phyloP scores from a whole-genome alignment of 2,797 vertebrate species.

The Ctenopoma kingsleyae region DNA sequence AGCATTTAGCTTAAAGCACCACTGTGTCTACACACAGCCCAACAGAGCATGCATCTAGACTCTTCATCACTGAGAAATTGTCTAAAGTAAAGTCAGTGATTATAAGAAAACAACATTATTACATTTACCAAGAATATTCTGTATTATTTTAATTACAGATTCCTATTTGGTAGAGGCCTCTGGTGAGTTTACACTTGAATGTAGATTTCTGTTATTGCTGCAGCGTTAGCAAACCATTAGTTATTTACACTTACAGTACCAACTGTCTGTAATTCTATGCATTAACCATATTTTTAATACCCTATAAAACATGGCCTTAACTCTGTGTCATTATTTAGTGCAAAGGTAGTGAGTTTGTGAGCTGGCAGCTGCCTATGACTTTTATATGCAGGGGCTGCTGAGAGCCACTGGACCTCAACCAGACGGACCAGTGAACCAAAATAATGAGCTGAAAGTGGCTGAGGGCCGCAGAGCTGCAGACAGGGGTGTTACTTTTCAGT shows the following conservation, averaged over 20 bases:
- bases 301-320: background rate
- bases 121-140: too few relatives aligned
- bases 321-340: slow-evolving; percentile 9
- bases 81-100: too few relatives aligned
- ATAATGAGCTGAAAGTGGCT: slow-evolving; percentile 70
- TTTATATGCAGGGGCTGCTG: slow-evolving; percentile 47
- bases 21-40: too few relatives aligned
- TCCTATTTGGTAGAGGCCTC: background rate
- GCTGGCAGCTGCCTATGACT: slow-evolving; percentile 51
- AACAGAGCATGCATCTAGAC: too few relatives aligned
- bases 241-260: background rate
- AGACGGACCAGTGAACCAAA: slow-evolving; percentile 74
- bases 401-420: slow-evolving; percentile 63
- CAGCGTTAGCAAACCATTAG: background rate
- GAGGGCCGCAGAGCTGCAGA: slow-evolving; percentile 56
- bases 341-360: slow-evolving; percentile 43
- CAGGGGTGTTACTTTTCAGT: slow-evolving; percentile 32
- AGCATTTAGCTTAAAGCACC: too few relatives aligned
- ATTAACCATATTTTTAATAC: background rate
- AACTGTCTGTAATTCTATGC: background rate
- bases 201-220: background rate
- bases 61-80: too few relatives aligned
- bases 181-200: background rate
- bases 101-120: too few relatives aligned
- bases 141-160: background rate